phyloP scores from a whole-genome alignment of 2,797 vertebrate genomes.

The Melanotaenia pygmaea region DNA sequence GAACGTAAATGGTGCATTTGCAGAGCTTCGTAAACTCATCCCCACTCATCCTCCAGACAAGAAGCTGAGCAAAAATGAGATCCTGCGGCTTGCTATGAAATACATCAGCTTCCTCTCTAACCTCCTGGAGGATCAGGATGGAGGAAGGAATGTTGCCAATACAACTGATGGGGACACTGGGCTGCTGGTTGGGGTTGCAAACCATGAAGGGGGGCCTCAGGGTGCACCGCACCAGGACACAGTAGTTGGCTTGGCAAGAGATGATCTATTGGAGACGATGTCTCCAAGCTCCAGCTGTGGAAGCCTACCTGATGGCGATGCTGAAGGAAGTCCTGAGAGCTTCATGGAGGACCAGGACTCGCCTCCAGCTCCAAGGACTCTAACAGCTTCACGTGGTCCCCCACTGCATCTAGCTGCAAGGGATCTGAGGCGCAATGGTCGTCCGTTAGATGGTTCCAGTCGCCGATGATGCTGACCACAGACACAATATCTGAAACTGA shows the following conservation, averaged over 20 bases:
- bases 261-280: conserved; percentile 91
- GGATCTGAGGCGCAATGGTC: conserved; percentile 80
- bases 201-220: conserved; percentile 87
- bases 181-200: conserved; percentile 89
- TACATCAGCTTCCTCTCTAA: conserved; percentile 83
- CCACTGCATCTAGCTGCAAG: conserved; percentile 84
- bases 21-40: conserved; percentile 82
- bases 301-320: conserved; percentile 91
- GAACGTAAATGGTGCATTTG: conserved; percentile 81
- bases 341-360: conserved; percentile 91
- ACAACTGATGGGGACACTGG: conserved; percentile 73
- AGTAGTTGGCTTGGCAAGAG: conserved; percentile 83
- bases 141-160: conserved; percentile 72
- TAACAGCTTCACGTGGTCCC: conserved; percentile 81
- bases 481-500: conserved; percentile 38
- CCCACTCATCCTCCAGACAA: conserved; percentile 83
- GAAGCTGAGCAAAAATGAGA: conserved; percentile 83
- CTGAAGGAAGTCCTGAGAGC: conserved; percentile 92
- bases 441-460: conserved; percentile 71
- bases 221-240: conserved; percentile 70
- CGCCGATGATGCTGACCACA: conserved; percentile 72
- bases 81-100: conserved; percentile 82
- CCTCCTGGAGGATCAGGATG: conserved; percentile 80
- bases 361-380: conserved; percentile 80
- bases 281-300: conserved; percentile 95